Base-by-base conservation (phyloP, 2,888 invertebrate species). In the Tipula confusa region DNA sequence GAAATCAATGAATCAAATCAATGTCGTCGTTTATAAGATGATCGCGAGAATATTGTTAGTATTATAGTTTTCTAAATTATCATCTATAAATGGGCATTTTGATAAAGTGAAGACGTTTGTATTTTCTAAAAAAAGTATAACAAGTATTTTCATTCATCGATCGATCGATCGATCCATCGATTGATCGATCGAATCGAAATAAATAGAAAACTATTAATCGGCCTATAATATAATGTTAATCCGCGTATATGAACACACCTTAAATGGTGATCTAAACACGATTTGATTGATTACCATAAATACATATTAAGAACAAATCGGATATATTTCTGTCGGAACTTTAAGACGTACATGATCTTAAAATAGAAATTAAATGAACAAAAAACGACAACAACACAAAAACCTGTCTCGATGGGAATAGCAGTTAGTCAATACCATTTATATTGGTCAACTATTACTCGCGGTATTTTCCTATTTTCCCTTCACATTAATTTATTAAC, bases 1-100 rank as follows among this genome's bases (percentile, higher is more conserved):
- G 64, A 64, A 64, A 64, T 24, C 64, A 64, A 64, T 64, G 64
- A 64, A 64, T 64, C 64, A 64, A 64, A 64, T 64, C 64, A 64
- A 64, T 64, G 64, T 64, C 24, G 64, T 64, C 64, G 24, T 24
- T 64, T 64, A 36, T 9, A 9, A 36, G 43, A 2, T 64, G 64
- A n/a, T 64, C 18, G 43, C 43, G 64, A 64, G 64, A 64, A 64
- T 64, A n/a, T 9, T 64, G 7, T 64, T n/a, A n/a, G 24, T 18
- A 1, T 2, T 4, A 3, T 33, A 64, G 24, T 64, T 64, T 64
- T 64, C 18, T 64, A 64, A 24, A 64, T 43, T n/a, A n/a, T n/a
- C 43, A 6, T 5, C n/a, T 43, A 43, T 43, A 43, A n/a, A 15
- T 15, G 7, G 64, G 24, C 24, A 64, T 24, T n/a, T 64, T 7